Base-by-base conservation (phyloP, 2,797 vertebrate species). In the Xenops minutus region DNA sequence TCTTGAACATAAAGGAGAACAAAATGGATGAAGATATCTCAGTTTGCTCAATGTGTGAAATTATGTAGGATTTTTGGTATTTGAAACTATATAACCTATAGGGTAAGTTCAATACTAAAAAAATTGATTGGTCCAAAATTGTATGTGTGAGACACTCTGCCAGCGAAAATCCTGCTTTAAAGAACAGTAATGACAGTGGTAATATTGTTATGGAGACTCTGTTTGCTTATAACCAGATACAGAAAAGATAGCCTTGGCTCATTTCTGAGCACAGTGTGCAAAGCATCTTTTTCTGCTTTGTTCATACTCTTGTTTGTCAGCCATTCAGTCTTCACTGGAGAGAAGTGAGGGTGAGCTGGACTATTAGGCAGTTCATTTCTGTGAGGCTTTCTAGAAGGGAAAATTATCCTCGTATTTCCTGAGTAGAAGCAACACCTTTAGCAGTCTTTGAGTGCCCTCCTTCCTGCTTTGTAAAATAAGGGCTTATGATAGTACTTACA, bases 361-460 rank as follows among this genome's bases (percentile, higher is more conserved):
- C 46, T 58, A 21, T 39, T 32, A 29, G 51, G 23, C 29, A 21
- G 11, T 41, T 68, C 1, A 8, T 77, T 81, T 64, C 49, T 59
- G 5, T 34, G 27, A 75, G 46, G 30, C 37, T 79, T 91, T 88
- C 63, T 59, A n/a, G 63, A 26, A 36, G 43, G n/a, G n/a, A 58
- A 66, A 66, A 29, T 10, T 43, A 7, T 27, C 22, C 29, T 72
- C 0, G 0, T 1, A 0, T 44, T 67, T 63, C 43, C 51, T 51
- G 43, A 66, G 26, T 26, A 63, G 68, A 61, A 83, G 48, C 48
- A 73, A 0, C 36, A 43, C 27, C 37, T 52, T 52, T 72, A 1
- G 2, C 4, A 4, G 15, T 61, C 26, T 78, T 19, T 9, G 49
- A 37, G 54, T 49, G 34, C 15, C 71, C 8, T 58, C 61, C 71